phyloP scores from a whole-genome alignment of 2,113 vertebrate genomes.

The Colaptes auratus region DNA sequence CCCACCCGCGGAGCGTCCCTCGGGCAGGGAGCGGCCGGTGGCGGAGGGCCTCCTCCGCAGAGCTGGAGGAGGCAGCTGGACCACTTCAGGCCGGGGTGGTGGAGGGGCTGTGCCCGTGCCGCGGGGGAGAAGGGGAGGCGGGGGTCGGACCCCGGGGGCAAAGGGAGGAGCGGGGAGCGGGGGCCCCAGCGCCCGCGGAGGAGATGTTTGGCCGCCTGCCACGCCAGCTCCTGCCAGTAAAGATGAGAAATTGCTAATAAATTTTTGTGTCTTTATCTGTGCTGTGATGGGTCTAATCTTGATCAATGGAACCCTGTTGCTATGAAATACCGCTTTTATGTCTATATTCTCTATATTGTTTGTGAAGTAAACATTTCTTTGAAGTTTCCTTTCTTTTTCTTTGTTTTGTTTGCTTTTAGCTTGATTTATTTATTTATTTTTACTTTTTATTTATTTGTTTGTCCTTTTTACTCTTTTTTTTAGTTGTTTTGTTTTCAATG shows the following conservation, averaged over 20 bases:
- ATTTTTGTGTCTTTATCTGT: constrained; percentile 99
- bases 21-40: neutral
- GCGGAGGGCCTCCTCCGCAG: neutral
- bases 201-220: neutral
- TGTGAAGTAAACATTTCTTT: constrained; percentile 93
- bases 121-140: neutral
- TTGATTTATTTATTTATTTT: constrained; percentile 56
- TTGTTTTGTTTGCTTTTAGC: constrained; percentile 48
- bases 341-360: constrained; percentile 93
- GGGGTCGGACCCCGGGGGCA: neutral
- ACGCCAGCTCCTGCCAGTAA: constrained; percentile 75
- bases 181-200: constrained; percentile 24
- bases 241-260: constrained; percentile 99
- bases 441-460: neutral
- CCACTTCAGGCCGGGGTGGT: neutral
- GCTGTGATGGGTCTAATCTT: constrained; percentile 97
- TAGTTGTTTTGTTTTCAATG: constrained; percentile 41
- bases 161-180: constrained; percentile 36
- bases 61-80: neutral
- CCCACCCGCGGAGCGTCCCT: neutral
- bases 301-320: constrained; percentile 98
- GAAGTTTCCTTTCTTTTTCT: constrained; percentile 72
- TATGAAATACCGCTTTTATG: constrained; percentile 97
- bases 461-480: too few species aligned
- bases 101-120: neutral